phyloP scores from a whole-genome alignment of 2,113 vertebrate species.

The Zosterops hypoxanthus region DNA sequence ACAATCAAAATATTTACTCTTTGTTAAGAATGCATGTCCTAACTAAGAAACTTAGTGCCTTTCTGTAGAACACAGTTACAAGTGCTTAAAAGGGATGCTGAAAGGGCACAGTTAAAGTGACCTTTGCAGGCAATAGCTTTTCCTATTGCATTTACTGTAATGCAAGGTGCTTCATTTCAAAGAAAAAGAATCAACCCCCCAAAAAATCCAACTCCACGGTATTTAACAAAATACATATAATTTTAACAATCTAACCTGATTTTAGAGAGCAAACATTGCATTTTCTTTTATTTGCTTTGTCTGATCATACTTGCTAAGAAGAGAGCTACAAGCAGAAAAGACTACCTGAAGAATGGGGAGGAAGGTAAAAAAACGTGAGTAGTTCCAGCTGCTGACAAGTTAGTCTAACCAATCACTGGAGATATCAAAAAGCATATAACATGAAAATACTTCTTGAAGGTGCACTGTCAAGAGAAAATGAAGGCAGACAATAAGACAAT shows the following conservation, averaged over 20 bases:
- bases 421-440: neutral
- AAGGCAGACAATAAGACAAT: neutral
- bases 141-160: neutral
- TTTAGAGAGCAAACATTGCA: neutral
- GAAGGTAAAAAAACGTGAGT: neutral
- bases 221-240: neutral
- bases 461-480: neutral
- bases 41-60: neutral
- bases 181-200: neutral
- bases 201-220: neutral
- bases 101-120: neutral
- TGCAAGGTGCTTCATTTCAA: neutral
- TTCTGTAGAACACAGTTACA: neutral
- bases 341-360: neutral
- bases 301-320: neutral
- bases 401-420: neutral
- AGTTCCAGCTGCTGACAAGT: neutral
- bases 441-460: neutral
- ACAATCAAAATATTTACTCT: neutral
- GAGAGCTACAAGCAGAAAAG: neutral
- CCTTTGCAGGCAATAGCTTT: neutral
- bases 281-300: neutral
- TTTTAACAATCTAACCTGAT: neutral
- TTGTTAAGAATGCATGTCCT: accelerated
- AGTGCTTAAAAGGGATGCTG: neutral